Percentiles rank a stretch among this genome's conserved stretches.
Evolutionary conservation across 2,888 invertebrate species (phyloP).

Genomic region (Calliopum simillimum): DNA sequence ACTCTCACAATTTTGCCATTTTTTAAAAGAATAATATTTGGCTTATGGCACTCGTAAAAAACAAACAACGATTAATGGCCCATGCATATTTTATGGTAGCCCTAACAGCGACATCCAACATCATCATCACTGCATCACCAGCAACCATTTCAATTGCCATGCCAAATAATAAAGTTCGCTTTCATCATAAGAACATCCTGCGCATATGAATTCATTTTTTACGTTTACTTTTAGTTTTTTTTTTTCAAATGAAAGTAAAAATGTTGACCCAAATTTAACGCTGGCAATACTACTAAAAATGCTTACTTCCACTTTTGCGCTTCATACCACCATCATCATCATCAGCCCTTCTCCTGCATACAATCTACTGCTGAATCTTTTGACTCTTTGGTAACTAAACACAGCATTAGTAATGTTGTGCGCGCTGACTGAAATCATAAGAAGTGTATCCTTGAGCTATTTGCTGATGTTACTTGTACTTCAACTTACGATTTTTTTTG

Average conservation of each 20-base stretch:
- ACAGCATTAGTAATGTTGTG: not conserved
- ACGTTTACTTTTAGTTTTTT: not conserved
- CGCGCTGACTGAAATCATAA: not conserved
- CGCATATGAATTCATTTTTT: not conserved
- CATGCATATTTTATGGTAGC: constrained; percentile 10
- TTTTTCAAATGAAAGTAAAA: not conserved
- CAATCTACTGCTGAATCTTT: not conserved
- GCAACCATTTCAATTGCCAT: not conserved
- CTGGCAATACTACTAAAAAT: constrained; percentile 2
- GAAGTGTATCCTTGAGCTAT: constrained; percentile 19
- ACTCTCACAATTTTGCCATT: too few relatives aligned
- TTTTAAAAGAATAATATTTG: too few relatives aligned
- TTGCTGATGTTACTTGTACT: not conserved
- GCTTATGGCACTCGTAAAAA: not conserved
- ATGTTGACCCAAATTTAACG: constrained; percentile 31
- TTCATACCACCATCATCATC: too few relatives aligned
- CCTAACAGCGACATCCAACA: not conserved
- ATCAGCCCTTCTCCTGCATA: not conserved
- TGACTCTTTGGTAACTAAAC: not conserved
- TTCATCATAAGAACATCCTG: constrained; percentile 16
- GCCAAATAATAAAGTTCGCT: constrained; percentile 13
- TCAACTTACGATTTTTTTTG: not conserved
- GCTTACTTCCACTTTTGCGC: not conserved
- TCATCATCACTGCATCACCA: not conserved
- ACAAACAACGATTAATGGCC: not conserved